A percentile compares a stretch with the other conserved stretches of the same genome.
Conservation (phyloP, 2,888 invertebrate species). For the Agelastica alni region DNA sequence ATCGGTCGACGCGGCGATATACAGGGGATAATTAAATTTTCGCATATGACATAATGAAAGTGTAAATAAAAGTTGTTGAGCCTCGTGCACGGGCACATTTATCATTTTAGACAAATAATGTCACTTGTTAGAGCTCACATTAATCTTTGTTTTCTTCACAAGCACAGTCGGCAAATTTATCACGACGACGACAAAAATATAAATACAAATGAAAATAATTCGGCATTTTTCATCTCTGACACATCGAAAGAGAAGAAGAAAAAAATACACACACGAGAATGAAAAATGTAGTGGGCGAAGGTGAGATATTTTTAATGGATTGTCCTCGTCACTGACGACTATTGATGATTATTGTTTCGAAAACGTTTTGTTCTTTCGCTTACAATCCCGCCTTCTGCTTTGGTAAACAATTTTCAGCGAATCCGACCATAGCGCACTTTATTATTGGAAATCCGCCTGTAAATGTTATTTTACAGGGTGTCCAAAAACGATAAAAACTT, state of each 20-base stretch:
- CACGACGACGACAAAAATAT: slow-evolving; percentile 31
- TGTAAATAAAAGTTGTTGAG: slow-evolving; percentile 30
- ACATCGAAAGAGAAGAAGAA: slow-evolving; percentile 9
- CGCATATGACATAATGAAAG: slow-evolving; percentile 26
- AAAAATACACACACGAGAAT: too few species aligned
- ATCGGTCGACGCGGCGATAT: not conserved
- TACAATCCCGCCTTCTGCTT: too few species aligned
- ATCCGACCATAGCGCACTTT: too few species aligned
- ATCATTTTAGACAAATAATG: slow-evolving; percentile 40
- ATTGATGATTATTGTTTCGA: slow-evolving; percentile 15
- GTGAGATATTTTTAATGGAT: slow-evolving; percentile 9
- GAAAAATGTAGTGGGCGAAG: slow-evolving; percentile 7
- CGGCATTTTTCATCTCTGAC: slow-evolving; percentile 25
- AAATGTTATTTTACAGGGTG: too few species aligned
- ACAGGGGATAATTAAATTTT: slow-evolving; percentile 25
- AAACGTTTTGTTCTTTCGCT: slow-evolving; percentile 14
- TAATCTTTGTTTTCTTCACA: slow-evolving; percentile 39
- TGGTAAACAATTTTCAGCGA: too few species aligned
- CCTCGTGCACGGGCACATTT: slow-evolving; percentile 28
- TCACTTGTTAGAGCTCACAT: slow-evolving; percentile 37
- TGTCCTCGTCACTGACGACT: slow-evolving; percentile 9
- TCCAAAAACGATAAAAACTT: too few species aligned
- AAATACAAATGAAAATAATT: slow-evolving; percentile 33
- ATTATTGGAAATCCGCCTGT: too few species aligned
- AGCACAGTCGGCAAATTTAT: slow-evolving; percentile 30